Conservation (phyloP, 1,140 invertebrate genomes). For the Caenorhabditis brenneri region DNA sequence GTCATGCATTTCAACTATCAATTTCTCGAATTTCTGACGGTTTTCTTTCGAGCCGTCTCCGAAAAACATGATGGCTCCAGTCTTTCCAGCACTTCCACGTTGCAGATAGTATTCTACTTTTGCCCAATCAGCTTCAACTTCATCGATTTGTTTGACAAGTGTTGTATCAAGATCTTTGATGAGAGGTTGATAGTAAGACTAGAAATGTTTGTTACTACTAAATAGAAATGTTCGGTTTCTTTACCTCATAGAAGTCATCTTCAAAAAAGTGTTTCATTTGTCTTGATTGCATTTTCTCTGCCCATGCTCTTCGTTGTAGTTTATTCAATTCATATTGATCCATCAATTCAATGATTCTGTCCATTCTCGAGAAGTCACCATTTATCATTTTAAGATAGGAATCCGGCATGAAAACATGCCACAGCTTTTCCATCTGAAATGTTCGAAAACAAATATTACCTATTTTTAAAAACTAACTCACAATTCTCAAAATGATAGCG, state of each 20-base stretch:
- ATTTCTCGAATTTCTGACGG: constrained; percentile 54
- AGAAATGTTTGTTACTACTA: neutral
- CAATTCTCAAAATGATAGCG: constrained; percentile 31
- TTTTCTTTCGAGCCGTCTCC: constrained; percentile 55
- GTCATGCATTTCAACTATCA: constrained; percentile 64
- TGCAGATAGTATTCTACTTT: constrained; percentile 29
- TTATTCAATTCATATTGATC: constrained; percentile 62
- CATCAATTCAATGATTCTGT: constrained; percentile 64
- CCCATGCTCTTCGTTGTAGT: constrained; percentile 65
- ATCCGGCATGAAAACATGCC: constrained; percentile 59
- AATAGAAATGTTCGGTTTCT: constrained; percentile 4
- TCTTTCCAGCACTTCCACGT: constrained; percentile 61
- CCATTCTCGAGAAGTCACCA: constrained; percentile 62
- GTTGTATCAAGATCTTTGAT: constrained; percentile 65
- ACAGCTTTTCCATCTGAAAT: constrained; percentile 55
- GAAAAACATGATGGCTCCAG: constrained; percentile 66
- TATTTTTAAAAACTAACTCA: neutral
- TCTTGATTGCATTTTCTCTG: constrained; percentile 68
- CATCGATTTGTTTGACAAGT: constrained; percentile 61
- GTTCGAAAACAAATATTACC: neutral
- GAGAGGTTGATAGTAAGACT: constrained; percentile 54
- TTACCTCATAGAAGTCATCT: constrained; percentile 69
- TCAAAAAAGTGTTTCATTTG: constrained; percentile 71
- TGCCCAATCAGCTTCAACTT: constrained; percentile 60
- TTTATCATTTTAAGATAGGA: constrained; percentile 54